phyloP scores from a whole-genome alignment of 1,140 invertebrate genomes.

The Eupristina koningsbergeri region DNA sequence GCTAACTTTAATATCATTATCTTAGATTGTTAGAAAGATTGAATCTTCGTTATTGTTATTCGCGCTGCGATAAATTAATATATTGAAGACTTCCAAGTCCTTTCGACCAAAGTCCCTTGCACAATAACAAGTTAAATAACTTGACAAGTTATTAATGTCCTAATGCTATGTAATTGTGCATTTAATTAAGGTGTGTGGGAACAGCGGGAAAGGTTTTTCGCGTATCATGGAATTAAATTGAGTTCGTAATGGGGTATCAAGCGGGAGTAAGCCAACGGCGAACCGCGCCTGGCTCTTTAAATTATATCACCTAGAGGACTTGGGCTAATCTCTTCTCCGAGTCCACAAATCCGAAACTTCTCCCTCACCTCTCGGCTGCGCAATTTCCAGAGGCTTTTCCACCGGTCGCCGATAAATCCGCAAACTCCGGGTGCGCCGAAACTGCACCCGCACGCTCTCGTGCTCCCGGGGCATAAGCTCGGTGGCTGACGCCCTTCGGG shows the following conservation, averaged over 20 bases:
- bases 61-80: too few species aligned
- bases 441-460: neutral
- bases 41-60: too few species aligned
- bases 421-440: neutral
- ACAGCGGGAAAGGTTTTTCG: neutral
- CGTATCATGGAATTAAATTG: neutral
- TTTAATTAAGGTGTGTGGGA: neutral
- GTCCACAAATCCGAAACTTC: neutral
- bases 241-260: neutral
- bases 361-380: too few species aligned
- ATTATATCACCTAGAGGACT: too few species aligned
- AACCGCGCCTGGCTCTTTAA: too few species aligned
- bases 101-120: too few species aligned
- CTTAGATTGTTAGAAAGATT: too few species aligned
- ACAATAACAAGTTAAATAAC: neutral
- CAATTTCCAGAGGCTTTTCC: too few species aligned
- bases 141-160: neutral
- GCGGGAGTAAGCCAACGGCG: too few species aligned
- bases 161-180: neutral
- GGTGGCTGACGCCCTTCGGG: neutral
- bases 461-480: neutral
- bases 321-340: neutral
- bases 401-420: neutral
- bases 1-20: too few species aligned
- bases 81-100: too few species aligned